Percentiles rank a stretch among this genome's conserved stretches.
Conservation (phyloP, 2,113 vertebrate species). For the Eubucco bourcierii region DNA sequence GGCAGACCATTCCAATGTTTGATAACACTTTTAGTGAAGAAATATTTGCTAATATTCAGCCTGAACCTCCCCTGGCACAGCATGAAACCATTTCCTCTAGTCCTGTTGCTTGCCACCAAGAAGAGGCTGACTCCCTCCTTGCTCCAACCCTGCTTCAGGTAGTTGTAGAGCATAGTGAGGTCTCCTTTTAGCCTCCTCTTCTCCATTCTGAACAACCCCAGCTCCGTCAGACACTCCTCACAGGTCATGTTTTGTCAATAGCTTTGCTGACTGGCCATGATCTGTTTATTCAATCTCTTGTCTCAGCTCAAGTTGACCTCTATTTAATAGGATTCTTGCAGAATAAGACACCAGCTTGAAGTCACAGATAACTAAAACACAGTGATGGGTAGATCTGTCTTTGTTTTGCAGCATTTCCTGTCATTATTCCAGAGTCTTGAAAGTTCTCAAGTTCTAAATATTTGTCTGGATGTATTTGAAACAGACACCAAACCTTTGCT, state of each 20-base stretch:
- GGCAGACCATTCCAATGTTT: too few species aligned
- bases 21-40: too few species aligned
- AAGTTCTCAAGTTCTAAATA: not conserved
- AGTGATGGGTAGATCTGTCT: not conserved
- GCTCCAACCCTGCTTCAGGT: too few species aligned
- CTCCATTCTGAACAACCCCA: too few species aligned
- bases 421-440: not conserved
- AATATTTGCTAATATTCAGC: too few species aligned
- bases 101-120: too few species aligned
- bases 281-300: not conserved
- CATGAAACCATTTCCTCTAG: too few species aligned
- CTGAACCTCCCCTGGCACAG: too few species aligned
- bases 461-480: not conserved
- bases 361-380: not conserved
- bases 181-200: too few species aligned
- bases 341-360: not conserved
- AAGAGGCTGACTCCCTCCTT: too few species aligned
- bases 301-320: not conserved
- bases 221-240: too few species aligned
- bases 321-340: not conserved
- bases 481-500: not conserved
- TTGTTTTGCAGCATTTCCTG: not conserved
- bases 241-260: not conserved
- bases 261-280: not conserved
- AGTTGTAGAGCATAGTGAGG: too few species aligned